Evolutionary conservation across 2,113 vertebrate species (phyloP).

Genomic region (Gracilinanus agilis): DNA sequence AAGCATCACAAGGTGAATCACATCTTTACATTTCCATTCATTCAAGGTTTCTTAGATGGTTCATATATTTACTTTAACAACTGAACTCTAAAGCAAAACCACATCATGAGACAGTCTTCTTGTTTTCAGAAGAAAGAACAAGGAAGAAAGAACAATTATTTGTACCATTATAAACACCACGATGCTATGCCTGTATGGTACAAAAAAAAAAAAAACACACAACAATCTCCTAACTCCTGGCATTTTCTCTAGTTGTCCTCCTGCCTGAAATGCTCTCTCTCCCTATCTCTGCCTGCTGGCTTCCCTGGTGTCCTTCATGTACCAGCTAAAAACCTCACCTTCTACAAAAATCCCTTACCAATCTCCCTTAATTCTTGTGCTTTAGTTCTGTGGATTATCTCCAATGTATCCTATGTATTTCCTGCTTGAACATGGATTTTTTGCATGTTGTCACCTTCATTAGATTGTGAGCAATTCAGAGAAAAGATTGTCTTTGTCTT

Average conservation of each 20-base stretch:
- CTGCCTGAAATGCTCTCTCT: neutral
- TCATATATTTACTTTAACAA: neutral
- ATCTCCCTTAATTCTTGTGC: neutral
- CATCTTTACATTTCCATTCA: slow-evolving; percentile 21
- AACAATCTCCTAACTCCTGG: neutral
- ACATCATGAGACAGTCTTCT: neutral
- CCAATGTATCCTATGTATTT: neutral
- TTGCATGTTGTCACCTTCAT: neutral
- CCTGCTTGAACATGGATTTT: neutral
- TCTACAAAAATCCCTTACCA: neutral
- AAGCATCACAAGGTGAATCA: slow-evolving; percentile 36
- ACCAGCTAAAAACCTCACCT: neutral
- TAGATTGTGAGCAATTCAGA: neutral
- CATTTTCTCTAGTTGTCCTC: neutral
- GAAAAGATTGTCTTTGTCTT: neutral
- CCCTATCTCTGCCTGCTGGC: neutral
- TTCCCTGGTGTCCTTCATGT: neutral
- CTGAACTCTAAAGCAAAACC: neutral
- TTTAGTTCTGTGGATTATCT: neutral
- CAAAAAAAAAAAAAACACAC: slow-evolving; percentile 13
- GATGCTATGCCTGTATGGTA: neutral
- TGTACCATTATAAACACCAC: slow-evolving; percentile 25
- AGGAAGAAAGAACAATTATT: slow-evolving; percentile 29
- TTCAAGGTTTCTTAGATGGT: neutral
- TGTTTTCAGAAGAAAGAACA: neutral